Evolutionary conservation across 2,113 vertebrate genomes (phyloP).

Genomic region (Oreocharis arfaki): DNA sequence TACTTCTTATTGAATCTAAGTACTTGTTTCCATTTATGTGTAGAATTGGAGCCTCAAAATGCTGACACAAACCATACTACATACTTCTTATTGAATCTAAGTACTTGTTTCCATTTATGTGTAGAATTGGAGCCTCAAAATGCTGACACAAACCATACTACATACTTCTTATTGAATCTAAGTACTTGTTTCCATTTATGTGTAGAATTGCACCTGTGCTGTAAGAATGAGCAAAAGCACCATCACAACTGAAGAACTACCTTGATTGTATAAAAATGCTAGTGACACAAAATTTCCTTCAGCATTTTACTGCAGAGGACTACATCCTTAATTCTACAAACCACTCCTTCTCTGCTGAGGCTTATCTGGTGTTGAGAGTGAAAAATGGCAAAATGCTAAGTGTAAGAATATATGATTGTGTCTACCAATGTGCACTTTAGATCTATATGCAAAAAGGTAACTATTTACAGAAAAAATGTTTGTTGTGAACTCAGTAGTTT

Average conservation of each 20-base stretch:
- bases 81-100: no score
- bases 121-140: not conserved
- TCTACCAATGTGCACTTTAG: not conserved
- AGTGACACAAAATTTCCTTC: not conserved
- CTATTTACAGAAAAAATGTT: not conserved
- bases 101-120: no score
- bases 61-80: not conserved
- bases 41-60: not conserved
- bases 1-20: no score
- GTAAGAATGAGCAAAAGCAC: not conserved
- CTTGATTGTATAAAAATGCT: not conserved
- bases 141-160: not conserved
- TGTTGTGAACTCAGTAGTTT: not conserved
- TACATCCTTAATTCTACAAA: not conserved
- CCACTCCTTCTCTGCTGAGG: not conserved
- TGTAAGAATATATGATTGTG: not conserved
- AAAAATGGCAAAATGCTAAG: not conserved
- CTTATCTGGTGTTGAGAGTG: not conserved
- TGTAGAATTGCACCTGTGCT: not conserved
- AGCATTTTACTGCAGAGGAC: not conserved
- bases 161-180: not conserved
- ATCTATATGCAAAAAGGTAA: not conserved
- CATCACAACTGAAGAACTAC: not conserved
- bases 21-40: no score
- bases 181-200: not conserved